Evolutionary conservation across 2,888 invertebrate genomes (phyloP).

Genomic region (Polydrusus pterygomalis): DNA sequence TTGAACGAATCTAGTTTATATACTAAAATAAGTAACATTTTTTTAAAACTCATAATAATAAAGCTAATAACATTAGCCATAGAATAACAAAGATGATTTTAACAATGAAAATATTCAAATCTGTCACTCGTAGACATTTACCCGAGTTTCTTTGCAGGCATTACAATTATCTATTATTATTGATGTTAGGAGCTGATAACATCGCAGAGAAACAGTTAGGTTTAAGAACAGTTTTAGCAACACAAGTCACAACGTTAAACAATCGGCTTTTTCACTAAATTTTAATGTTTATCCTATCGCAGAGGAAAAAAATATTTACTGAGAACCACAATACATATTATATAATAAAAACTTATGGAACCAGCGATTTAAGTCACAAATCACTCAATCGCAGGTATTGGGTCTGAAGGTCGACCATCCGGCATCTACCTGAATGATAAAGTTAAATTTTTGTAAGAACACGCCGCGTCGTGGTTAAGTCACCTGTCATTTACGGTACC

Average conservation of each 20-base stretch:
- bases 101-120: constrained; percentile 48
- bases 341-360: no score
- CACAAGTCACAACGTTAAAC: neutral
- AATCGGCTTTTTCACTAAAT: neutral
- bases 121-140: constrained; percentile 36
- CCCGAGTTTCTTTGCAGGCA: constrained; percentile 38
- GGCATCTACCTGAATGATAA: no score
- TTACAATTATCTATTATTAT: constrained; percentile 47
- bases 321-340: no score
- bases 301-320: no score
- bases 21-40: constrained; percentile 13
- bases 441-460: no score
- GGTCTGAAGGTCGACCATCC: no score
- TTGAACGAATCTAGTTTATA: constrained; percentile 4
- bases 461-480: no score
- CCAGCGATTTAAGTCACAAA: no score
- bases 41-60: constrained; percentile 21
- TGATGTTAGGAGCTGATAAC: constrained; percentile 34
- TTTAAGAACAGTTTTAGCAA: constrained; percentile 14
- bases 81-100: constrained; percentile 33
- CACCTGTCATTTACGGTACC: no score
- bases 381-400: no score
- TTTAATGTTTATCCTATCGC: no score
- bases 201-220: constrained; percentile 26
- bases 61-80: constrained; percentile 23